Conservation (phyloP, 2,797 vertebrate genomes). For the Aldrovandia affinis region DNA sequence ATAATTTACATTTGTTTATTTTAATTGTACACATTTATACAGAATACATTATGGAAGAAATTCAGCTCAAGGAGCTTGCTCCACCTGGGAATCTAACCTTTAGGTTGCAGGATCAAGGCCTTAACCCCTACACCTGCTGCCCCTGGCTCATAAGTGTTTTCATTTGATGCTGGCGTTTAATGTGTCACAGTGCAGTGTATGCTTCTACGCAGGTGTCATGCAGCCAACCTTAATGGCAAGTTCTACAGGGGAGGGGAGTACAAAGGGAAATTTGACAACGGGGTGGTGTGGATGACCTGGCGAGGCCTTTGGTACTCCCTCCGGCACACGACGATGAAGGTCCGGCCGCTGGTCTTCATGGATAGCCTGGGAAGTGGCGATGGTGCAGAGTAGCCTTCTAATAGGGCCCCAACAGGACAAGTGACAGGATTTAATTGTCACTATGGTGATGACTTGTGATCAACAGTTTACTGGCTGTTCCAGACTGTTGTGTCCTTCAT, state of each 20-base stretch:
- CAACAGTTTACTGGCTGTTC: background rate
- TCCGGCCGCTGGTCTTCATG: conserved; percentile 77
- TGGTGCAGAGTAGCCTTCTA: conserved; percentile 57
- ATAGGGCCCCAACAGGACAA: background rate
- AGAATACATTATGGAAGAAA: too few relatives aligned
- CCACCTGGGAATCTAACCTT: too few relatives aligned
- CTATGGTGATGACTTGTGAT: background rate
- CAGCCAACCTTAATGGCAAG: conserved; percentile 84
- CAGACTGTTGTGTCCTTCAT: background rate
- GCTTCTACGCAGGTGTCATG: conserved; percentile 76
- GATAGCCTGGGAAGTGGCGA: conserved; percentile 78
- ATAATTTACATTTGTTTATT: too few relatives aligned
- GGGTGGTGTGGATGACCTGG: conserved; percentile 87
- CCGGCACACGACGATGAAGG: conserved; percentile 85
- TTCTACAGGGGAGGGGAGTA: conserved; percentile 83
- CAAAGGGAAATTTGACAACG: conserved; percentile 75
- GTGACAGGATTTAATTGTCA: background rate
- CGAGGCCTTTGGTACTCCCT: conserved; percentile 87
- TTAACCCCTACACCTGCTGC: too few relatives aligned
- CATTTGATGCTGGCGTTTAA: too few relatives aligned
- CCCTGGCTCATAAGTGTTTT: too few relatives aligned
- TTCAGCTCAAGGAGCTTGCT: too few relatives aligned
- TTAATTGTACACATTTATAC: too few relatives aligned
- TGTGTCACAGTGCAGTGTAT: background rate
- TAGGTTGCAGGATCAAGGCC: too few relatives aligned